phyloP scores from a whole-genome alignment of 2,888 invertebrate species.

The Nomada ferruginata region DNA sequence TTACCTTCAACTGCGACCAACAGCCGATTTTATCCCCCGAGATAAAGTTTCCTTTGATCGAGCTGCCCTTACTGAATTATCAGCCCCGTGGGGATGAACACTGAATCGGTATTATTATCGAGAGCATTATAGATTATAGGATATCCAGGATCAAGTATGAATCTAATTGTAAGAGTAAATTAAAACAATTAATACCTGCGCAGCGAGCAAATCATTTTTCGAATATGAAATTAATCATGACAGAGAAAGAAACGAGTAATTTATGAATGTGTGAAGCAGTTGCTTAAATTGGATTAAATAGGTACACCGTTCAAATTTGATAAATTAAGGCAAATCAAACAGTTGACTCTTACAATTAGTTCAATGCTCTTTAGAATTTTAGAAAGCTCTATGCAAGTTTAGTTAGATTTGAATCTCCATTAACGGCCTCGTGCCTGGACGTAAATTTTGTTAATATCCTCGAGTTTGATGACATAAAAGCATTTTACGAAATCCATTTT shows the following conservation, averaged over 20 bases:
- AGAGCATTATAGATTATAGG: neutral
- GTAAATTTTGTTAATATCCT: conserved; percentile 49
- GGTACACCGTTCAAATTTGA: too few relatives aligned
- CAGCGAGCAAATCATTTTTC: neutral
- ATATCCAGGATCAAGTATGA: neutral
- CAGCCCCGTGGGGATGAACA: neutral
- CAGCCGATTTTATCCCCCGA: conserved; percentile 22
- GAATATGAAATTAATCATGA: neutral
- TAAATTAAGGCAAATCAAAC: neutral
- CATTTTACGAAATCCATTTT: conserved; percentile 59
- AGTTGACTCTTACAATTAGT: neutral
- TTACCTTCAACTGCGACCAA: conserved; percentile 30
- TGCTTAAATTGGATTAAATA: neutral
- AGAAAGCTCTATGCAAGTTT: conserved; percentile 13
- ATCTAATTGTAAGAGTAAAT: neutral
- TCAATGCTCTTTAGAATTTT: neutral
- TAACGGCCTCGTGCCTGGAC: conserved; percentile 25
- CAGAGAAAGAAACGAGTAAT: neutral
- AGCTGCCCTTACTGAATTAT: neutral
- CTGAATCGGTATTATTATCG: neutral
- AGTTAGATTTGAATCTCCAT: conserved; percentile 48
- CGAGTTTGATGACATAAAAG: conserved; percentile 49
- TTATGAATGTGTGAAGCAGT: neutral
- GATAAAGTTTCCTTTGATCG: conserved; percentile 32
- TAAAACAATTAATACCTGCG: neutral